Evolutionary conservation across 1,140 invertebrate genomes (phyloP).

Genomic region (Philopotamus ludificatus): DNA sequence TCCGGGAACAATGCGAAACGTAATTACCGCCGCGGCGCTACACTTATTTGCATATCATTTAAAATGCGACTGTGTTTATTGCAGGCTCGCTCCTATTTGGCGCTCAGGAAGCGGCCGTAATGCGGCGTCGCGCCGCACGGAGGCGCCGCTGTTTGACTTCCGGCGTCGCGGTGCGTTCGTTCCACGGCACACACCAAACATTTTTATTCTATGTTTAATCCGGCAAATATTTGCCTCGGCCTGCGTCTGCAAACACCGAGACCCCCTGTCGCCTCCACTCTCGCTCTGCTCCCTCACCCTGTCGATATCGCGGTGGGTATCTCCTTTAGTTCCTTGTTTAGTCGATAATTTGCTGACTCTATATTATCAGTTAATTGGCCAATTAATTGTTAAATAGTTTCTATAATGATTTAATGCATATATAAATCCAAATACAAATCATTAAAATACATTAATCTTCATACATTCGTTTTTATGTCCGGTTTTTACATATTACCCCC

Average conservation of each 20-base stretch:
- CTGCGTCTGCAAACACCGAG: slow-evolving; percentile 7
- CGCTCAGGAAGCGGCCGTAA: background rate
- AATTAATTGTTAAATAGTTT: too few species aligned
- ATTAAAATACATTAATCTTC: too few species aligned
- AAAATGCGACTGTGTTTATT: slow-evolving; percentile 28
- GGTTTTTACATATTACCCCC: too few species aligned
- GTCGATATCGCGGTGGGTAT: too few species aligned
- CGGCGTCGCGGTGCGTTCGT: background rate
- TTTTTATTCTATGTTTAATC: slow-evolving; percentile 21
- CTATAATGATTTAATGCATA: too few species aligned
- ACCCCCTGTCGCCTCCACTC: too few species aligned
- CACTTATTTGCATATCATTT: slow-evolving; percentile 34
- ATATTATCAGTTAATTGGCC: too few species aligned
- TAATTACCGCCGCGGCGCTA: slow-evolving; percentile 11
- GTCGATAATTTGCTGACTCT: too few species aligned
- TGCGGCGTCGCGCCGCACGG: background rate
- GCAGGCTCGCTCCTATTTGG: background rate
- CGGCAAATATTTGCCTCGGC: slow-evolving; percentile 24
- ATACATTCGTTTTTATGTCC: too few species aligned
- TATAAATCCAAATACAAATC: too few species aligned
- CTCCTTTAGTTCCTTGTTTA: too few species aligned
- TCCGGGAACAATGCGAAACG: slow-evolving; percentile 12
- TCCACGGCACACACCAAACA: background rate
- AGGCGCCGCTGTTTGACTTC: slow-evolving; percentile 5
- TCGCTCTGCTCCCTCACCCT: too few species aligned